phyloP scores from a whole-genome alignment of 2,888 invertebrate species.

The Yponomeuta malinellus region DNA sequence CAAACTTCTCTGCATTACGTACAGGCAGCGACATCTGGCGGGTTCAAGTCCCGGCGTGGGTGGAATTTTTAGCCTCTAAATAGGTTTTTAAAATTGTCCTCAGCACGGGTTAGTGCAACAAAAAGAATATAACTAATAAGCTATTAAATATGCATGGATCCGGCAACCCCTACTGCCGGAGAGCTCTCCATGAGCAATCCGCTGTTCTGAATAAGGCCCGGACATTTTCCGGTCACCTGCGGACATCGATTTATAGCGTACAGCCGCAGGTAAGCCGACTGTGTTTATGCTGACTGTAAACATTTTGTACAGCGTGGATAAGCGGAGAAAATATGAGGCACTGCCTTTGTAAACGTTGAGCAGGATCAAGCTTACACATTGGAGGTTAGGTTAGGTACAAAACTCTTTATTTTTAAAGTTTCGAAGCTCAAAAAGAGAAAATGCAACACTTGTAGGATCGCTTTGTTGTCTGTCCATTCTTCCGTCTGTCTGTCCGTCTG shows the following conservation, averaged over 20 bases:
- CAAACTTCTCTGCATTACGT: no score
- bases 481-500: no score
- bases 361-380: background rate
- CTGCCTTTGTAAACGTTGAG: background rate
- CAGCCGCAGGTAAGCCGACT: background rate
- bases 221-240: background rate
- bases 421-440: no score
- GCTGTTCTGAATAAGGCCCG: background rate
- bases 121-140: background rate
- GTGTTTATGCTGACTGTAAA: background rate
- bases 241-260: background rate
- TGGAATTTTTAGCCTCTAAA: no score
- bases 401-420: no score
- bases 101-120: no score
- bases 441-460: no score
- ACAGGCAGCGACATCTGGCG: no score
- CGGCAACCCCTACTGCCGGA: background rate
- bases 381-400: no score
- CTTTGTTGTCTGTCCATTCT: no score
- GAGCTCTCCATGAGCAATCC: background rate
- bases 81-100: no score
- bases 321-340: background rate
- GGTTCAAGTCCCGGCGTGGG: no score
- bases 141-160: background rate
- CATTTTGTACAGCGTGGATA: background rate